phyloP scores from a whole-genome alignment of 2,113 vertebrate genomes.

The Polypterus senegalus region DNA sequence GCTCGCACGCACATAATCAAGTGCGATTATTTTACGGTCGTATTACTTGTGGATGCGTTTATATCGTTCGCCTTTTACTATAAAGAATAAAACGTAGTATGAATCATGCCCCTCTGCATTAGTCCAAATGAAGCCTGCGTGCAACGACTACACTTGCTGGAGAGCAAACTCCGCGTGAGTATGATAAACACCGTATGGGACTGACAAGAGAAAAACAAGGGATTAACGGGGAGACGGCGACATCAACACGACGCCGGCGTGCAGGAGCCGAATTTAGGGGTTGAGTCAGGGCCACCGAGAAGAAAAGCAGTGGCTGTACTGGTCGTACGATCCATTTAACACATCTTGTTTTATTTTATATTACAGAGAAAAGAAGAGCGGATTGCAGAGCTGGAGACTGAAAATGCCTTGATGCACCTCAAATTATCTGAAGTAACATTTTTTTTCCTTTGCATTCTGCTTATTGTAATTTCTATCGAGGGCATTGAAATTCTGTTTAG shows the following conservation, averaged over 20 bases:
- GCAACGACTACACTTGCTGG: constrained; percentile 45
- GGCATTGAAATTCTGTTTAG: too few species aligned
- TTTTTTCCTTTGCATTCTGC: too few species aligned
- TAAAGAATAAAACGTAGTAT: too few species aligned
- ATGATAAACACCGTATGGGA: not conserved
- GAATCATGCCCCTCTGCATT: constrained; percentile 41
- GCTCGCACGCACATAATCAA: too few species aligned
- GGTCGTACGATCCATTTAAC: not conserved
- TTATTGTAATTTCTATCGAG: too few species aligned
- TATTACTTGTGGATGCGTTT: too few species aligned
- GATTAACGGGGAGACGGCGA: not conserved
- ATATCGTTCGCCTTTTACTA: too few species aligned
- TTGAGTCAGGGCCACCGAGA: not conserved
- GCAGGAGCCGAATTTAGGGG: too few species aligned
- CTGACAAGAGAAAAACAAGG: too few species aligned
- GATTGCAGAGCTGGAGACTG: constrained; percentile 64
- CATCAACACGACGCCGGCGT: too few species aligned
- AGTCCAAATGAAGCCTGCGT: constrained; percentile 49
- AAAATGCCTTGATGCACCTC: constrained; percentile 67
- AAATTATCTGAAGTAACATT: constrained; percentile 55
- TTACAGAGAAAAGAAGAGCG: constrained; percentile 65
- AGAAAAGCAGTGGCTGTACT: not conserved
- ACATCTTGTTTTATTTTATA: not conserved
- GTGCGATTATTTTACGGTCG: too few species aligned
- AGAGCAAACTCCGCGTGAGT: constrained; percentile 49